phyloP scores from a whole-genome alignment of 2,797 vertebrate genomes.

The Scomberomorus guttatus region DNA sequence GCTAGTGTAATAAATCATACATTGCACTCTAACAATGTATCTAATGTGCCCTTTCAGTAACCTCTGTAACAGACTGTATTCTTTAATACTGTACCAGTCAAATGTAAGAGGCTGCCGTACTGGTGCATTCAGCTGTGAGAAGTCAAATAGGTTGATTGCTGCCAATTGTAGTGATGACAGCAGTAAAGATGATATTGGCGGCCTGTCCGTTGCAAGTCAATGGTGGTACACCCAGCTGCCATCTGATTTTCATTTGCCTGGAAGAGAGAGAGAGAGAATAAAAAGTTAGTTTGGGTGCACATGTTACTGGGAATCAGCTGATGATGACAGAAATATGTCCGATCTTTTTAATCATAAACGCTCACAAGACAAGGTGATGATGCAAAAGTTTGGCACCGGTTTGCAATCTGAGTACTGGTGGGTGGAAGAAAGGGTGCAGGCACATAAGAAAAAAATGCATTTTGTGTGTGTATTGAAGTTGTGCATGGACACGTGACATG shows the following conservation, averaged over 20 bases:
- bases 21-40: constrained; percentile 1
- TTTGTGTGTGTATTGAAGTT: constrained; percentile 5
- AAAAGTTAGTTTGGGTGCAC: constrained; percentile 12
- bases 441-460: neutral
- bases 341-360: neutral
- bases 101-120: neutral
- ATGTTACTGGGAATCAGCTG: neutral
- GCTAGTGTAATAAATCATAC: constrained; percentile 7
- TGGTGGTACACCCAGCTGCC: constrained; percentile 37
- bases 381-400: neutral
- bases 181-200: constrained; percentile 63
- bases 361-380: constrained; percentile 21
- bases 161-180: constrained; percentile 42
- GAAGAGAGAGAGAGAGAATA: constrained; percentile 14
- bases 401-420: neutral
- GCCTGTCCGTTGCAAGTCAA: constrained; percentile 59
- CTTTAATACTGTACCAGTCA: neutral
- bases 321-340: constrained; percentile 4
- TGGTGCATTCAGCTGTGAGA: constrained; percentile 4
- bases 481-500: constrained; percentile 23
- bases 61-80: neutral
- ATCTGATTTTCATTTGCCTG: constrained; percentile 43
- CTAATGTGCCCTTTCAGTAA: neutral
- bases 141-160: constrained; percentile 49
- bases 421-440: neutral